Evolutionary conservation across 2,888 invertebrate species (phyloP).

Genomic region (Pecten maximus): DNA sequence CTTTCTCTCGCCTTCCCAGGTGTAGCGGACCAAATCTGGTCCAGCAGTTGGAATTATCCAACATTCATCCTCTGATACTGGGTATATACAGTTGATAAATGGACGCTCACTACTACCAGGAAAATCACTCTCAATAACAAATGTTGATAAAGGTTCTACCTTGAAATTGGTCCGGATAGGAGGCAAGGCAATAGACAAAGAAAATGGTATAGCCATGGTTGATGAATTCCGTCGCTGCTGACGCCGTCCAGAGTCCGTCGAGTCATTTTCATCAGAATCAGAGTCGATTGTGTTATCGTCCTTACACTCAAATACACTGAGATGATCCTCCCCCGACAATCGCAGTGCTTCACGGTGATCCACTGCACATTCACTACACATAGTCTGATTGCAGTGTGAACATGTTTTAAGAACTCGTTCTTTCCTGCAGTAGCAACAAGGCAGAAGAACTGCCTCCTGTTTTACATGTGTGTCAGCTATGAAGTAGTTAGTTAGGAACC

Average conservation of each 20-base stretch:
- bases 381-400: not conserved
- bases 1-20: not conserved
- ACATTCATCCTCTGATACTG: not conserved
- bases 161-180: not conserved
- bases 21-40: not conserved
- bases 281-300: not conserved
- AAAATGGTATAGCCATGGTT: not conserved
- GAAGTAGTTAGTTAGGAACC: not conserved
- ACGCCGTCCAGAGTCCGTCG: not conserved
- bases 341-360: not conserved
- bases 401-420: not conserved
- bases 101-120: constrained; percentile 7
- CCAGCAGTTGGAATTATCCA: constrained; percentile 6
- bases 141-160: not conserved
- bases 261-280: not conserved
- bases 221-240: not conserved
- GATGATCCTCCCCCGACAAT: not conserved
- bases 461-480: not conserved
- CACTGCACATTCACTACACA: constrained; percentile 4
- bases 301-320: not conserved
- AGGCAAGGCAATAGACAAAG: constrained; percentile 9
- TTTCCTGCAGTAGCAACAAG: not conserved
- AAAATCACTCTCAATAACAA: not conserved
- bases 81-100: constrained; percentile 10
- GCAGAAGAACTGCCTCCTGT: not conserved